These are phyloP conservation scores for Rachycentron canadum DNA, from an alignment of 2,797 vertebrate species.

Conservation along the genomic window DNA sequence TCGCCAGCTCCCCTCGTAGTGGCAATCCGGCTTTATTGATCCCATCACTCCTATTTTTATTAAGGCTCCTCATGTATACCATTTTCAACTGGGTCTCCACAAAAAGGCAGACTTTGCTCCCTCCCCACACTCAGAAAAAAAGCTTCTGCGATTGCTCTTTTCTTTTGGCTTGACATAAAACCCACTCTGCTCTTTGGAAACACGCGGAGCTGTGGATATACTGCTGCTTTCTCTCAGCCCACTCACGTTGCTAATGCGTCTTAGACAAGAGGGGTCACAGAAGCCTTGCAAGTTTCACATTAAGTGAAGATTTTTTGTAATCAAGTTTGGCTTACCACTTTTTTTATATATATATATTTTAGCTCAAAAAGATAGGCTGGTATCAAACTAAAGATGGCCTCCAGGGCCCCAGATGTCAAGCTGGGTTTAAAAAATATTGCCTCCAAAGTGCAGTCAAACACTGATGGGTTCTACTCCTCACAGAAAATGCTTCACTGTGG, in stretches of 20 bases:
- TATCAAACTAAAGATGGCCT: constrained; percentile 30
- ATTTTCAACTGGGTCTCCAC: constrained; percentile 41
- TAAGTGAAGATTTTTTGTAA: constrained; percentile 9
- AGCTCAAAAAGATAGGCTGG: constrained; percentile 19
- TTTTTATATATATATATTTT: constrained; percentile 9
- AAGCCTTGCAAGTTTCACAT: constrained; percentile 31
- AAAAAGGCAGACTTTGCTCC: constrained; percentile 28
- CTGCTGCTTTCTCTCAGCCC: constrained; percentile 8
- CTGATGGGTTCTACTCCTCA: constrained; percentile 22
- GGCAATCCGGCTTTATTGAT: constrained; percentile 77
- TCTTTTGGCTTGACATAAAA: constrained; percentile 44
- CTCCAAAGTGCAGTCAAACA: constrained; percentile 20
- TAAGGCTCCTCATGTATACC: constrained; percentile 65
- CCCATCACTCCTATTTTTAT: constrained; percentile 73
- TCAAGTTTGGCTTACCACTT: not conserved
- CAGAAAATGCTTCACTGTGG: constrained; percentile 26
- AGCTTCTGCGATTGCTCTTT: constrained; percentile 32
- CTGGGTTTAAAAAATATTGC: constrained; percentile 12
- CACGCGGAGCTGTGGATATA: not conserved
- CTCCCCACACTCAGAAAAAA: constrained; percentile 6
- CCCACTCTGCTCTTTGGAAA: constrained; percentile 23
- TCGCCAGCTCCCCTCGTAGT: constrained; percentile 69
- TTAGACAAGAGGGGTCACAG: constrained; percentile 31
- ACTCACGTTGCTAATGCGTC: constrained; percentile 18
- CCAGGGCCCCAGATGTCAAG: not conserved